A percentile compares a stretch with the other conserved stretches of the same genome.
Conservation (phyloP, 2,113 vertebrate genomes). For the Pseudonaja textilis region DNA sequence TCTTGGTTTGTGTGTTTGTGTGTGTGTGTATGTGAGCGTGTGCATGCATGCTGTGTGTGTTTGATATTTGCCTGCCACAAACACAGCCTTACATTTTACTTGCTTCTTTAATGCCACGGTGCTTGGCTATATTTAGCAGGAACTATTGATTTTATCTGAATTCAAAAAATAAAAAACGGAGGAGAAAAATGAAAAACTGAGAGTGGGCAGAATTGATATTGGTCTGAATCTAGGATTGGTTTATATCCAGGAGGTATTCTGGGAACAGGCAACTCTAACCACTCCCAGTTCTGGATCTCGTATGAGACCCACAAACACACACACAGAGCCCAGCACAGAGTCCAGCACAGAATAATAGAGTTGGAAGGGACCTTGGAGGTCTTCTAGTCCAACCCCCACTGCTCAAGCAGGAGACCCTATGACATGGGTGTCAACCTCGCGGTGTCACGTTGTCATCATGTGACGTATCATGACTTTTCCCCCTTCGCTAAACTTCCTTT, state of each 20-base stretch:
- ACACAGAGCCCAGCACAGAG: background rate
- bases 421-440: no score
- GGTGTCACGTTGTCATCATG: no score
- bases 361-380: no score
- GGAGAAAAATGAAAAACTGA: no score
- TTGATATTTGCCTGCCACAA: background rate
- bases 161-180: background rate
- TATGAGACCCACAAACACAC: background rate
- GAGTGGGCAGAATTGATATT: background rate
- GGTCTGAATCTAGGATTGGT: background rate
- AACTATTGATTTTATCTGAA: background rate
- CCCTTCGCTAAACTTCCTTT: no score
- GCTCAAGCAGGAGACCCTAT: no score
- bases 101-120: background rate
- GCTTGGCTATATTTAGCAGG: background rate
- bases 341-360: no score
- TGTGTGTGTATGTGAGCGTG: accelerated
- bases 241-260: background rate
- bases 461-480: no score
- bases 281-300: background rate
- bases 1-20: accelerated
- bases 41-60: background rate
- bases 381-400: no score
- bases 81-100: background rate
- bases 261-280: no score